A percentile compares a stretch with the other conserved stretches of the same genome.
Evolutionary conservation across 2,888 invertebrate species (phyloP).

Genomic region (Digitonthophagus gazella): DNA sequence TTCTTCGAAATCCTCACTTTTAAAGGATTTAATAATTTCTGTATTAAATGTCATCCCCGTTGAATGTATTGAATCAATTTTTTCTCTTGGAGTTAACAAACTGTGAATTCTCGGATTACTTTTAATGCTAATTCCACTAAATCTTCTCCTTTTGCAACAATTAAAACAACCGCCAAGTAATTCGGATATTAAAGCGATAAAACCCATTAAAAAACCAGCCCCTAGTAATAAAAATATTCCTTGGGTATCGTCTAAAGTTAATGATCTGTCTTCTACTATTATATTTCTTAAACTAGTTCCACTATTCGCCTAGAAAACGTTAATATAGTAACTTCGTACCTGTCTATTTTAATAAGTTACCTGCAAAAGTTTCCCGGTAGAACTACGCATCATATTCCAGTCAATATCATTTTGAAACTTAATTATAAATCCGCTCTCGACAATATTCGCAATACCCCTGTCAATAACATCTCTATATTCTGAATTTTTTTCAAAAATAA

Average conservation of each 20-base stretch:
- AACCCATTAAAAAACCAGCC: slow-evolving; percentile 66
- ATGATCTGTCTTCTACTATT: slow-evolving; percentile 65
- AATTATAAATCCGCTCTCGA: slow-evolving; percentile 66
- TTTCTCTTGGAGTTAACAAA: not conserved
- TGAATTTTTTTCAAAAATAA: slow-evolving; percentile 64
- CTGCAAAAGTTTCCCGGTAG: slow-evolving; percentile 62
- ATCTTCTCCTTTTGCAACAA: slow-evolving; percentile 22
- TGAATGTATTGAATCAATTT: not conserved
- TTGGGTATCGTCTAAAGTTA: slow-evolving; percentile 77
- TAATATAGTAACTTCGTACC: not conserved
- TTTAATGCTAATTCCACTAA: slow-evolving; percentile 34
- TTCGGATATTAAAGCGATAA: slow-evolving; percentile 64
- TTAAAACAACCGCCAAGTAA: slow-evolving; percentile 64
- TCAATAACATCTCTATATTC: slow-evolving; percentile 63
- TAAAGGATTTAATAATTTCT: no score
- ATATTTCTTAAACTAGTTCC: slow-evolving; percentile 50
- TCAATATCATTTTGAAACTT: slow-evolving; percentile 70
- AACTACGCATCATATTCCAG: slow-evolving; percentile 67
- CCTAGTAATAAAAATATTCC: slow-evolving; percentile 77
- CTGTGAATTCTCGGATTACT: slow-evolving; percentile 41
- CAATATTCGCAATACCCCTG: slow-evolving; percentile 58
- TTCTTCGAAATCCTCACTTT: no score
- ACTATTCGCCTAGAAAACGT: slow-evolving; percentile 51
- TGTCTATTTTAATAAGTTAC: slow-evolving; percentile 45
- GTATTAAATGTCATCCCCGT: no score